Evolutionary conservation across 1,140 invertebrate species (phyloP).

Genomic region (Drosophila kikkawai): DNA sequence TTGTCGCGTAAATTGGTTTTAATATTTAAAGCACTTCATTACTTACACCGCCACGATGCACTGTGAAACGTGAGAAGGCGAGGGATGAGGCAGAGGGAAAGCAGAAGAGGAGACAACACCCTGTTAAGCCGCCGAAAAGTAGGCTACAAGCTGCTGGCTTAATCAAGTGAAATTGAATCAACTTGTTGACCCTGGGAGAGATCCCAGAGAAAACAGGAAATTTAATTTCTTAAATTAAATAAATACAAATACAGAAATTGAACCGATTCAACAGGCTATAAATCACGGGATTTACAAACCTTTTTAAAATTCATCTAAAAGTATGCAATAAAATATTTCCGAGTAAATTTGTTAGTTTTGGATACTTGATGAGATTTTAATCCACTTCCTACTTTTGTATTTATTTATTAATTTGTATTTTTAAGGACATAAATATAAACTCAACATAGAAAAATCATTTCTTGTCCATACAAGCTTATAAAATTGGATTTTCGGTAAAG

Average conservation of each 20-base stretch:
- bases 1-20: conserved; percentile 83
- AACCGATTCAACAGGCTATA: not conserved
- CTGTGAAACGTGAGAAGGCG: not conserved
- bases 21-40: conserved; percentile 83
- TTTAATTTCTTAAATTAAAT: conserved; percentile 18
- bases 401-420: no score
- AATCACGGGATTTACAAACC: not conserved
- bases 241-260: not conserved
- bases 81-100: not conserved
- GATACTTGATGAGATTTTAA: no score
- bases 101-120: conserved; percentile 1
- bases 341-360: no score
- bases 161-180: conserved; percentile 61
- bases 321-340: not conserved
- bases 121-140: conserved; percentile 44
- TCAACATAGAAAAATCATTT: no score
- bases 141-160: conserved; percentile 35
- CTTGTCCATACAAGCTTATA: no score
- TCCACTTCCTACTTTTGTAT: no score
- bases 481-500: no score
- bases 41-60: conserved; percentile 41
- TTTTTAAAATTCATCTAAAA: not conserved
- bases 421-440: no score
- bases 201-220: conserved; percentile 3
- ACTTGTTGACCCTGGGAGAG: conserved; percentile 20